These are phyloP conservation scores for Copidosoma floridanum DNA, from an alignment of 1,140 invertebrate species.

Conservation along the genomic window DNA sequence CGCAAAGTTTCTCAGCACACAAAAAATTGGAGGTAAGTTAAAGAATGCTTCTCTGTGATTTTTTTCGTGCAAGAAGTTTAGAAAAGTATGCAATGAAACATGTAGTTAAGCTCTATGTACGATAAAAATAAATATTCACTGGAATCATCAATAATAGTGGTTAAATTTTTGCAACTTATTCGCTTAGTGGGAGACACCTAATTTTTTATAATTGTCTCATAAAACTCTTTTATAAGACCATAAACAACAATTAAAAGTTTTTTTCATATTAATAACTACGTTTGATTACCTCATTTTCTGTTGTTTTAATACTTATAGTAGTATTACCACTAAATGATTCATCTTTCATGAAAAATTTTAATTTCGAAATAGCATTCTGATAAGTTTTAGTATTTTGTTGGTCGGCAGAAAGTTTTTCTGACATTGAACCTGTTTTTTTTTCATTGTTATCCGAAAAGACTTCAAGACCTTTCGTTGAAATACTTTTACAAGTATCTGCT, in stretches of 20 bases:
- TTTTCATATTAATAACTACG: not conserved
- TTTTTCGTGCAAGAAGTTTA: too few relatives aligned
- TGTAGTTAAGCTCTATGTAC: too few relatives aligned
- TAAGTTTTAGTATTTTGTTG: not conserved
- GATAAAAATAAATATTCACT: too few relatives aligned
- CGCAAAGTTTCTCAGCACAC: too few relatives aligned
- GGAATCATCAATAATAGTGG: too few relatives aligned
- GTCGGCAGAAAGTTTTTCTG: not conserved
- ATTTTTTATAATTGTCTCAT: not conserved
- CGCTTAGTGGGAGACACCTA: too few relatives aligned
- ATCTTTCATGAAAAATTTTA: constrained; percentile 14
- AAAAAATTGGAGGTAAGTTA: too few relatives aligned
- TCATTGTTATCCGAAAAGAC: too few relatives aligned
- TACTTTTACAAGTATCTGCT: not conserved
- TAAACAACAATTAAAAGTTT: not conserved
- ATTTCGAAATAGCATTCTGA: not conserved
- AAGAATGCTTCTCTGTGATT: too few relatives aligned
- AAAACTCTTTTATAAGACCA: not conserved
- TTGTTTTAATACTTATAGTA: not conserved
- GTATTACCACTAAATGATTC: not conserved
- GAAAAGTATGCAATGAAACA: too few relatives aligned
- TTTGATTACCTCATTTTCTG: constrained; percentile 5
- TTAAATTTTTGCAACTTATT: too few relatives aligned
- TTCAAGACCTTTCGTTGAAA: not conserved
- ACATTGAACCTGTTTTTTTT: not conserved